Evolutionary conservation across 2,113 vertebrate species (phyloP), one percentile per base, ranked within the genome.

Genomic region (Rhynchomys soricoides): DNA sequence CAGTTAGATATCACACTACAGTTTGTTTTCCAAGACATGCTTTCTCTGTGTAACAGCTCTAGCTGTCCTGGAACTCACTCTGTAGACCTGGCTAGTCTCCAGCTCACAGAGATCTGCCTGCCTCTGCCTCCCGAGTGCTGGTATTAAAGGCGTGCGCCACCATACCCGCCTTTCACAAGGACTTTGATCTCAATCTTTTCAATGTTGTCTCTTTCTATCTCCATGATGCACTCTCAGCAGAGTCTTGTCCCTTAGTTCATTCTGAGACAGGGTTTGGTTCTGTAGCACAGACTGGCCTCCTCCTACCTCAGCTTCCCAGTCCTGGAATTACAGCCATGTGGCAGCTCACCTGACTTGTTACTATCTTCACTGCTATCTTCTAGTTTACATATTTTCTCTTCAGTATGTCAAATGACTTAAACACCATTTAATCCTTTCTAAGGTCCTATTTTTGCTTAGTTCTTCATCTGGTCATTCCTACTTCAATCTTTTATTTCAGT

Each of bases 401-500:
- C 59, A n/a, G n/a, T 88, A 12, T 74, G 37, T 3, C 45, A 81
- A 50, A 66, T 48, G 68, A 57, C 70, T 71, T 71, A 57, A 57
- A 57, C 37, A 59, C n/a, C 7, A 34, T 85, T 45, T 31, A 45
- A 37, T 90, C 24, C 81, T 92, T 94, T 62, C 17, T 73, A 94
- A 88, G 19, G 34, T 81, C 88, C 62, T 89, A 7, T 74, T 62
- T 71, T 45, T 89, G 13, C 48, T 81, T 83, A 81, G 59, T 34
- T 66, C 37, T 71, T 45, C 59, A 50, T 43, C 31, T 91, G n/a
- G 31, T 92, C 82, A 85, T 7, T 89, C 43, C 24, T 66, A 89
- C 73, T 90, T 89, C 34, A 90, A 86, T 52, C 37, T 78, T 87
- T 92, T 74, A 43, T 90, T 86, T 43, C 81, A 91, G 66, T 68